These are phyloP conservation scores for Petrocephalus schoutedeni DNA, from an alignment of 2,797 vertebrate genomes.

Conservation along the genomic window DNA sequence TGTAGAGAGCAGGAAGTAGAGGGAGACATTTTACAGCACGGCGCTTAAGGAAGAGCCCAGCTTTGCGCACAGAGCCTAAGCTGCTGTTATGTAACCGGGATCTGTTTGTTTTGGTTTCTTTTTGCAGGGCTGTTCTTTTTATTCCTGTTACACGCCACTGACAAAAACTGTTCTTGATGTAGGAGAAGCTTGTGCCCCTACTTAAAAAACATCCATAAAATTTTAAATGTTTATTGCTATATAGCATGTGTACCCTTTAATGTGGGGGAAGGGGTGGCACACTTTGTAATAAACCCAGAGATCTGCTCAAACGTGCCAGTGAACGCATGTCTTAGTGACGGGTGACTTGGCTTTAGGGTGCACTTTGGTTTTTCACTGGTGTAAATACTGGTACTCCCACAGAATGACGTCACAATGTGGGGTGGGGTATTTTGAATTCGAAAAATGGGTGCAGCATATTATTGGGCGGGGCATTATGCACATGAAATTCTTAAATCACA, in stretches of 20 bases:
- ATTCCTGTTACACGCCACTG: neutral
- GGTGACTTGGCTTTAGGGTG: too few relatives aligned
- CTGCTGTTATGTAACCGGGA: conserved; percentile 12
- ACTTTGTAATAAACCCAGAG: neutral
- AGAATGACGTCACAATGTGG: too few relatives aligned
- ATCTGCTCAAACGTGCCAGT: neutral
- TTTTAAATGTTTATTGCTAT: neutral
- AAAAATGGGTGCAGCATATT: too few relatives aligned
- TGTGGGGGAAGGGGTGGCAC: neutral
- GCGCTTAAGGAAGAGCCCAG: neutral
- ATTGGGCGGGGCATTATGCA: too few relatives aligned
- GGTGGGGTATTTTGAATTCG: too few relatives aligned
- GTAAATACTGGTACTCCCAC: too few relatives aligned
- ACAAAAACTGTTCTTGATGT: neutral
- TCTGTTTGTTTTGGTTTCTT: neutral
- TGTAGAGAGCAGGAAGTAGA: neutral
- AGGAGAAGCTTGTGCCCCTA: neutral
- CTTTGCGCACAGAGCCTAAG: neutral
- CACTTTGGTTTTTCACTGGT: too few relatives aligned
- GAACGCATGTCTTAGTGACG: neutral
- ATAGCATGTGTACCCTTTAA: neutral
- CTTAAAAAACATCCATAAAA: neutral
- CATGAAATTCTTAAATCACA: too few relatives aligned
- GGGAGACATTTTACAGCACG: neutral
- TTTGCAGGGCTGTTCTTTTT: neutral